Base-by-base conservation (phyloP, 2,113 vertebrate species). In the Vicugna pacos region DNA sequence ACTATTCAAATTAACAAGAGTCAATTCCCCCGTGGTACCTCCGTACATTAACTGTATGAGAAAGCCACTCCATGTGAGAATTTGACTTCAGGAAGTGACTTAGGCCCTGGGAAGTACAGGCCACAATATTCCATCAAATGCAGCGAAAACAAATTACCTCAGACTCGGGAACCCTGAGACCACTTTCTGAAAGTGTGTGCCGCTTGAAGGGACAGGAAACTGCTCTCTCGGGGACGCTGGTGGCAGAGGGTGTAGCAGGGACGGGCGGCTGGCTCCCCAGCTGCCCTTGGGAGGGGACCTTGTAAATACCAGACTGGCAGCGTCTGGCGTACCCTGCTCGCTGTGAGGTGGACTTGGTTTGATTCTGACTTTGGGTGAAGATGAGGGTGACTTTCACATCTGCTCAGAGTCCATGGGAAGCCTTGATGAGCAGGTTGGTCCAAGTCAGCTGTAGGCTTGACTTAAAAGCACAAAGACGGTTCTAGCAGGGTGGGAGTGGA, bases 141-240 rank as follows among this genome's bases (percentile, higher is more conserved):
- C 67, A 86, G 50, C 48, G n/a, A 85, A 96, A 96, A 90, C 93
- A 95, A 95, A 90, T 80, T 35, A 89, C 89, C 54, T 95, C 80
- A 77, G 89, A 92, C 60, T 35, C 90, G 56, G 86, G 83, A 94
- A 84, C 22, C 67, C 15, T 2, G 88, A 87, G 60, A 87, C 89
- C 65, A 72, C 52, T 75, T 92, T 69, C 77, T 58, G 65, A 72
- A 93, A 65, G 32, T 5, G 6, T 62, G 46, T 6, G 1, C 17
- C 58, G 22, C 64, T 80, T 17, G 70, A 24, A 70, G 38, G 60
- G 90, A 38, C 70, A 91, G 65, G 82, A 93, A 81, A 94, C 70
- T 14, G 10, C 60, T 86, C 77, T 85, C 72, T 80, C 58, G 6
- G 32, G 42, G 22, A 32, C 0, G 3, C 6, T 9, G 35, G 67